These are phyloP conservation scores for Lepus oiostolus DNA, from an alignment of 2,797 vertebrate species.

Conservation along the genomic window DNA sequence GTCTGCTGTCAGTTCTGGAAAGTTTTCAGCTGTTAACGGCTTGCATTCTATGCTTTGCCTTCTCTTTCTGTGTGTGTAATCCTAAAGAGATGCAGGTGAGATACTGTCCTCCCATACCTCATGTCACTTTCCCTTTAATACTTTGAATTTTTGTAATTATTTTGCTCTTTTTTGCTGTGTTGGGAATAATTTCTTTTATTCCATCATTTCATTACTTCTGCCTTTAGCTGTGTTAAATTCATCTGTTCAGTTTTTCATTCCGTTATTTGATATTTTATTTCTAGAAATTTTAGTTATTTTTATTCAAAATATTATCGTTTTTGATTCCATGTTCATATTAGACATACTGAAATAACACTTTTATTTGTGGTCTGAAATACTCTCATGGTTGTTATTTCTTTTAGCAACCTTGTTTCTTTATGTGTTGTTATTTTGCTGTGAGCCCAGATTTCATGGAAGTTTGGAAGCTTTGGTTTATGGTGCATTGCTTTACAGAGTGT, in stretches of 20 bases:
- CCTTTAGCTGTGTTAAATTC: not conserved
- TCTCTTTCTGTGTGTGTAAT: not conserved
- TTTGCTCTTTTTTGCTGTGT: not conserved
- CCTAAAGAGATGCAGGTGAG: not conserved
- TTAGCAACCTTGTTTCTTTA: not conserved
- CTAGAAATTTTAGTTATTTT: not conserved
- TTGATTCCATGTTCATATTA: not conserved
- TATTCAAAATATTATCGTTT: not conserved
- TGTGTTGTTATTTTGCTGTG: not conserved
- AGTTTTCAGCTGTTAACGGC: not conserved
- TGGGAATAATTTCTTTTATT: not conserved
- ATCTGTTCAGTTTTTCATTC: not conserved
- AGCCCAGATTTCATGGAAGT: not conserved
- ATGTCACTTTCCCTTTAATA: not conserved
- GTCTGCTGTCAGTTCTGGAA: constrained; percentile 21
- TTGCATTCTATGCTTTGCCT: not conserved
- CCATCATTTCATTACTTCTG: not conserved
- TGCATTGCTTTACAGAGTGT: not conserved
- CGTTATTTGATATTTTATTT: constrained; percentile 8
- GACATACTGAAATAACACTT: not conserved
- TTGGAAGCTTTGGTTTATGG: not conserved
- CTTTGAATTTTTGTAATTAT: not conserved
- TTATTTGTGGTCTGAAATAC: not conserved
- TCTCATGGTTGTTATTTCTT: not conserved
- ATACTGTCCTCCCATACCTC: not conserved